phyloP scores from a whole-genome alignment of 2,888 invertebrate species.

The Parasteatoda lunata region DNA sequence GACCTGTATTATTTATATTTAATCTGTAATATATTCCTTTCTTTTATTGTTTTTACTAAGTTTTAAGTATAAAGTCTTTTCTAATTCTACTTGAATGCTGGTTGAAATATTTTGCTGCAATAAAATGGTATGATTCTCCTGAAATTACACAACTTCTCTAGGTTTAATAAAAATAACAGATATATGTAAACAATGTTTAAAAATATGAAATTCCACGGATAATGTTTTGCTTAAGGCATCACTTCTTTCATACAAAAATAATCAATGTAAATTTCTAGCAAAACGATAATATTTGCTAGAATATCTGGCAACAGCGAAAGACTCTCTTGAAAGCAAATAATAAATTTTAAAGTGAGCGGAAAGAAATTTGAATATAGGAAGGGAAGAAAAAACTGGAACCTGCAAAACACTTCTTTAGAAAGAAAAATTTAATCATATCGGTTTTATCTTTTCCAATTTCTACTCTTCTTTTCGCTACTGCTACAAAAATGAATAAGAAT shows the following conservation, averaged over 20 bases:
- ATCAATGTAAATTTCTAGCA: constrained; percentile 11
- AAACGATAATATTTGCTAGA: constrained; percentile 36
- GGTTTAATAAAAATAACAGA: neutral
- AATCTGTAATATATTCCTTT: too few species aligned
- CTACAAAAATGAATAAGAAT: constrained; percentile 7
- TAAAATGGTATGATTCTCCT: too few species aligned
- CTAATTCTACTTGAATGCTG: too few species aligned
- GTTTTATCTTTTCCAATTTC: constrained; percentile 50
- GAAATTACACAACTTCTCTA: too few species aligned
- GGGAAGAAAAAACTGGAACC: constrained; percentile 13
- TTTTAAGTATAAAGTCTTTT: too few species aligned
- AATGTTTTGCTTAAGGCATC: neutral
- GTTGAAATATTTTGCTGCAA: too few species aligned
- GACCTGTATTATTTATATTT: too few species aligned
- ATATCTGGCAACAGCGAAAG: constrained; percentile 31
- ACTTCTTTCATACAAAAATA: neutral
- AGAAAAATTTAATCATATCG: constrained; percentile 57
- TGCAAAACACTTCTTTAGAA: constrained; percentile 30
- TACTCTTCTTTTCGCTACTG: constrained; percentile 13
- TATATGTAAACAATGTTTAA: neutral
- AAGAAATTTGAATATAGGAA: constrained; percentile 42
- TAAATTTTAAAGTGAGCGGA: constrained; percentile 40
- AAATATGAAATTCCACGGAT: neutral
- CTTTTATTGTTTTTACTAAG: too few species aligned
- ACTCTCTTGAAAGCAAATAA: constrained; percentile 34